Percentiles rank a stretch among this genome's conserved stretches.
Evolutionary conservation across 2,113 vertebrate genomes (phyloP).

Genomic region (Lycaon pictus): DNA sequence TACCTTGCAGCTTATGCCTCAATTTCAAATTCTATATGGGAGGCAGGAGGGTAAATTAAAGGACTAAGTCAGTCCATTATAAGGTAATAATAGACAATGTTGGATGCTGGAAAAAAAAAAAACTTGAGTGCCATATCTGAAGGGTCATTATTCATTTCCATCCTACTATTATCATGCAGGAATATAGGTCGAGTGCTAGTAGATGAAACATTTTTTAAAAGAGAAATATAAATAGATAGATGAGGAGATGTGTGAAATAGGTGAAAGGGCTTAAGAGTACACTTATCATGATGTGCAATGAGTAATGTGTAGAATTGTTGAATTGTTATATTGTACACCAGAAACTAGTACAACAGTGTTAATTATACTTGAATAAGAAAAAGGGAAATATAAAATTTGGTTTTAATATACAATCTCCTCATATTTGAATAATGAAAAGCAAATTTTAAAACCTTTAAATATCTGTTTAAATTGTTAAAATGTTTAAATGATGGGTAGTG

Average conservation of each 20-base stretch:
- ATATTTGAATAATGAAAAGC: slow-evolving; percentile 28
- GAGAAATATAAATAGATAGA: background rate
- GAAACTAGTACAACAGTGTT: background rate
- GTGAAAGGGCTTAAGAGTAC: background rate
- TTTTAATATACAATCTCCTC: background rate
- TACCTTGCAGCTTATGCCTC: background rate
- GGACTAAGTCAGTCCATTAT: background rate
- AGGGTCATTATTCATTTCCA: background rate
- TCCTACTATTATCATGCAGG: background rate
- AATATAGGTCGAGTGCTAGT: background rate
- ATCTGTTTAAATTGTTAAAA: background rate
- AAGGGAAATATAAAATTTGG: background rate
- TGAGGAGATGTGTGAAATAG: background rate
- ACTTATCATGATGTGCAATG: background rate
- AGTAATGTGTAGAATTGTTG: background rate
- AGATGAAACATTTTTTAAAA: background rate
- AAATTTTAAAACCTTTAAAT: background rate
- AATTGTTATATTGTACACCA: background rate
- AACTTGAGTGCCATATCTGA: background rate
- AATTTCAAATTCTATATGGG: background rate
- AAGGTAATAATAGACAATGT: background rate
- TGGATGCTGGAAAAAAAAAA: background rate
- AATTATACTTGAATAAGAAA: background rate
- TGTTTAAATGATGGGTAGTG: background rate
- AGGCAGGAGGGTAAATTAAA: background rate